These are phyloP conservation scores for Meriones psammophilus DNA, from an alignment of 2,797 vertebrate species.

Conservation along the genomic window DNA sequence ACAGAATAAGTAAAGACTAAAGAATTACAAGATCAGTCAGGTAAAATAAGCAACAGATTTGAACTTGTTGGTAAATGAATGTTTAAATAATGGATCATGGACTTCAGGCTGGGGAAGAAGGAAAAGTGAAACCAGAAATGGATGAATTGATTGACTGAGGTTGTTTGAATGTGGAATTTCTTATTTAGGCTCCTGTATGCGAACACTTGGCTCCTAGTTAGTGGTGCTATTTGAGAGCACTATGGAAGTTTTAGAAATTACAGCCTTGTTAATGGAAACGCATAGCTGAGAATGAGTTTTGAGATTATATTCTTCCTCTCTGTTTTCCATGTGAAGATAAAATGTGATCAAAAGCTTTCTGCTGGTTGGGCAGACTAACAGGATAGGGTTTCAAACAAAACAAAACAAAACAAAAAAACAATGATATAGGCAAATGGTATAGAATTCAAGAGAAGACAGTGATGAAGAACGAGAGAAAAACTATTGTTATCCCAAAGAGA, in stretches of 20 bases:
- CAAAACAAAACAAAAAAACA: neutral
- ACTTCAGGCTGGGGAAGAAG: neutral
- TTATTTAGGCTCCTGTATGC: neutral
- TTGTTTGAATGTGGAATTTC: neutral
- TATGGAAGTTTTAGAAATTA: neutral
- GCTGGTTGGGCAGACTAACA: neutral
- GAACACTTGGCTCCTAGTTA: neutral
- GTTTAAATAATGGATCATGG: conserved; percentile 24
- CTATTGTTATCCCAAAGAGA: neutral
- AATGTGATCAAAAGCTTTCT: conserved; percentile 11
- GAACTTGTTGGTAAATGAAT: conserved; percentile 23
- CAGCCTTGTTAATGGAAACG: neutral
- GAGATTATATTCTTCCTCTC: neutral
- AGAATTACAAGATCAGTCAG: neutral
- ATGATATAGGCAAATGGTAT: neutral
- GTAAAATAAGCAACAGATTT: neutral
- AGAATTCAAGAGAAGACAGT: conserved; percentile 12
- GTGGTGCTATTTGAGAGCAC: neutral
- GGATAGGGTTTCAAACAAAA: neutral
- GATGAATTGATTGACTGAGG: neutral
- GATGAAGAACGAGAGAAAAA: conserved; percentile 28
- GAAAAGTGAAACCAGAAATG: conserved; percentile 26
- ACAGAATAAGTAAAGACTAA: conserved; percentile 47
- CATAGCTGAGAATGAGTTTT: neutral
- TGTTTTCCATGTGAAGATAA: neutral